Conservation (phyloP, 2,797 vertebrate species). For the Pelodytes ibericus region DNA sequence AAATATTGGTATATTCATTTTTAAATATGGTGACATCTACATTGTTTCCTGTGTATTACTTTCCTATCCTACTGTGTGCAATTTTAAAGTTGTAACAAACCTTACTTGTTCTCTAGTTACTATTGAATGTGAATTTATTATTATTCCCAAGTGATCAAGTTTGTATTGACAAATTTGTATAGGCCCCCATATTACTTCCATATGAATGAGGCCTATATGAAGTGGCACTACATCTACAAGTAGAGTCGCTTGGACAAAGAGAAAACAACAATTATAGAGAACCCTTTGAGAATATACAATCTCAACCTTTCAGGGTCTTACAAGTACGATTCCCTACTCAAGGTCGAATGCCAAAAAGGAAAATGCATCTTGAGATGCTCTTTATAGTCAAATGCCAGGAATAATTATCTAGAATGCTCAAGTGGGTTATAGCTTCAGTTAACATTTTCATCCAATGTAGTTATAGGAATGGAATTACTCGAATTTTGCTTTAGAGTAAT, state of each 20-base stretch:
- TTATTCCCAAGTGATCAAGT: constrained; percentile 1
- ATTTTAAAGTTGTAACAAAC: not conserved
- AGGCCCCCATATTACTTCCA: constrained; percentile 19
- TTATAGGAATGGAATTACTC: constrained; percentile 4
- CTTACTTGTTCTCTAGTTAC: not conserved
- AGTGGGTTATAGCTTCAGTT: constrained; percentile 18
- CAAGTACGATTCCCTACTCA: constrained; percentile 28
- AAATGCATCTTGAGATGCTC: constrained; percentile 41
- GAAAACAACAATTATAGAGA: constrained; percentile 25
- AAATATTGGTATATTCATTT: too few relatives aligned
- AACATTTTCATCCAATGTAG: constrained; percentile 19
- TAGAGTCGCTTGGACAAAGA: constrained; percentile 32
- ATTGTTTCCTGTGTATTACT: too few relatives aligned
- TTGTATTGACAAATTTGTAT: constrained; percentile 27
- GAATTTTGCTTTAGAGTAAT: not conserved
- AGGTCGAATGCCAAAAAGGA: constrained; percentile 42
- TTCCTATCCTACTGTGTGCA: not conserved
- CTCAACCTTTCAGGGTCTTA: constrained; percentile 38
- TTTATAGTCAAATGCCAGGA: constrained; percentile 33
- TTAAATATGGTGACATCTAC: too few relatives aligned
- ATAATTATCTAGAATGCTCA: constrained; percentile 25
- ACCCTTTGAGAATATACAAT: constrained; percentile 43
- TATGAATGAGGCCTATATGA: constrained; percentile 27
- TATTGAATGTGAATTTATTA: constrained; percentile 1
- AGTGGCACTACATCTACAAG: constrained; percentile 37